A percentile compares a stretch with the other conserved stretches of the same genome.
phyloP scores from a whole-genome alignment of 2,113 vertebrate genomes.

The Phylloscopus trochiloides region DNA sequence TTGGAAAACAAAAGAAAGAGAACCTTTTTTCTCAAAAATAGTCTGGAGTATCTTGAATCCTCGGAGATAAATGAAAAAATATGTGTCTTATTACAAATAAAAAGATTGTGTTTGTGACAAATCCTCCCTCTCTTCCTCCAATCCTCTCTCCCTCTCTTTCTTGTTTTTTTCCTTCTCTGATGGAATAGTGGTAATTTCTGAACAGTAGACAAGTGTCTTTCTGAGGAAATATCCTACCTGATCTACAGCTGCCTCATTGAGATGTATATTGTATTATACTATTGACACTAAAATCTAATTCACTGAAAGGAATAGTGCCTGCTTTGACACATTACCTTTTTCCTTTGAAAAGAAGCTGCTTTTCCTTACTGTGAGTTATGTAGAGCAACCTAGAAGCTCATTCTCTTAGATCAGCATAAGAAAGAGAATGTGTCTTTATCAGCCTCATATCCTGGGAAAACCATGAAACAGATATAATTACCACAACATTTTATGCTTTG shows the following conservation, averaged over 20 bases:
- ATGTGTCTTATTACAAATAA: not conserved
- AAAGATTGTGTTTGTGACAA: not conserved
- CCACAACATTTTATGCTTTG: not conserved
- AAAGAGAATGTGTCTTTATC: not conserved
- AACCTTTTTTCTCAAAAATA: not conserved
- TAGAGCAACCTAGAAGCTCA: not conserved
- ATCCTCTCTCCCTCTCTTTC: not conserved
- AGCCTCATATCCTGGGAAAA: not conserved
- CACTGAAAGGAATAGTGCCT: not conserved
- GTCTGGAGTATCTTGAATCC: not conserved
- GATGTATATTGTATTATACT: not conserved
- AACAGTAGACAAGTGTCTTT: accelerated
- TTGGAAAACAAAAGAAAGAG: not conserved
- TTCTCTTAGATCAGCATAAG: not conserved
- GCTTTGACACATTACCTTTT: not conserved
- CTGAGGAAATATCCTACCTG: not conserved
- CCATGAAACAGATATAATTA: not conserved
- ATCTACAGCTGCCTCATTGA: not conserved
- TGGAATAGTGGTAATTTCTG: not conserved
- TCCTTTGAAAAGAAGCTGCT: not conserved
- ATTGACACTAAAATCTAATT: not conserved
- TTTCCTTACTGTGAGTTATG: not conserved
- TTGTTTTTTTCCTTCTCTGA: not conserved
- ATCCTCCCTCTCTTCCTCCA: not conserved
- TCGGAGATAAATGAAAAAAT: not conserved